Evolutionary conservation across 1,140 invertebrate species (phyloP).

Genomic region (Polyergus mexicanus): DNA sequence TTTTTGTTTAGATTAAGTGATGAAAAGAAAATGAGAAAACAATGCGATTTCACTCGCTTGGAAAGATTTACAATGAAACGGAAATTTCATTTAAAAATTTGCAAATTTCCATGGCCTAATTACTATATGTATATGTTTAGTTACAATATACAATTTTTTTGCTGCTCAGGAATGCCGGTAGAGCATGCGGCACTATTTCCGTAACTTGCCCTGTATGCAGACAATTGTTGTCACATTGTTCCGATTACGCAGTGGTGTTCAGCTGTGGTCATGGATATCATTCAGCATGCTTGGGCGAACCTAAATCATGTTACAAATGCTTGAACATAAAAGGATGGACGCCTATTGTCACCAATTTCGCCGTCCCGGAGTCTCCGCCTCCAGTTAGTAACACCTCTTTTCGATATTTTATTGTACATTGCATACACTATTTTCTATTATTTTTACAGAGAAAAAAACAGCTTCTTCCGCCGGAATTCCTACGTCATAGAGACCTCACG

Average conservation of each 20-base stretch:
- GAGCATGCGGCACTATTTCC: conserved; percentile 79
- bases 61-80: background rate
- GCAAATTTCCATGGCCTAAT: background rate
- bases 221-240: conserved; percentile 79
- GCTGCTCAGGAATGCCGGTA: conserved; percentile 79
- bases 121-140: background rate
- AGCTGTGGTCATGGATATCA: conserved; percentile 85
- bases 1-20: background rate
- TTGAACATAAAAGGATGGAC: conserved; percentile 84
- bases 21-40: background rate
- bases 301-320: conserved; percentile 84
- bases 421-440: background rate
- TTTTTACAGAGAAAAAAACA: conserved; percentile 80
- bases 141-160: conserved; percentile 50
- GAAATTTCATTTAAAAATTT: background rate
- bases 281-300: conserved; percentile 81
- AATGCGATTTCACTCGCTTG: background rate
- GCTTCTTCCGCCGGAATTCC: conserved; percentile 82
- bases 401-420: background rate
- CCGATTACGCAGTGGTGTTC: conserved; percentile 82
- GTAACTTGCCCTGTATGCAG: conserved; percentile 82
- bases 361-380: conserved; percentile 65
- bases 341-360: conserved; percentile 75
- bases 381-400: conserved; percentile 67
- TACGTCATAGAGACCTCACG: conserved; percentile 79